Conservation (phyloP, 2,113 vertebrate genomes). For the Paralichthys olivaceus region DNA sequence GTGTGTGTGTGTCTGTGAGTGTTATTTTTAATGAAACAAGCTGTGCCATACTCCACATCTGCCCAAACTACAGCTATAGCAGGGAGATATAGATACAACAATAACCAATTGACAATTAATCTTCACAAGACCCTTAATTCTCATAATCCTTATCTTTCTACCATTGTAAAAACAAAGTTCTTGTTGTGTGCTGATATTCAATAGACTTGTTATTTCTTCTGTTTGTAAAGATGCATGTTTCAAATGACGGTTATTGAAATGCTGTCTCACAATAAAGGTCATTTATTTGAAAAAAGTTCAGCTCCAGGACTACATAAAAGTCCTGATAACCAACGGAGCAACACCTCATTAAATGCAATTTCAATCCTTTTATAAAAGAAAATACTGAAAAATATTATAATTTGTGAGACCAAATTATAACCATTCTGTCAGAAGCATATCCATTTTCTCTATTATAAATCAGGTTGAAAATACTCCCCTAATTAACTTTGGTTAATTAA, state of each 20-base stretch:
- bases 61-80: not conserved
- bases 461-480: not conserved
- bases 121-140: too few relatives aligned
- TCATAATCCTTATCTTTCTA: not conserved
- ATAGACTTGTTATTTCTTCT: conserved; percentile 1
- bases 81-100: not conserved
- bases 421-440: not conserved
- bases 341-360: not conserved
- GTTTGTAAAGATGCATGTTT: conserved; percentile 30
- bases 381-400: not conserved
- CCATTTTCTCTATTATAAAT: not conserved
- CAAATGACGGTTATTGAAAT: conserved; percentile 52
- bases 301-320: not conserved
- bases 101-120: not conserved
- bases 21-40: not conserved
- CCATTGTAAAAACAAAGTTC: not conserved
- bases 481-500: not conserved
- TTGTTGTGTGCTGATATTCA: not conserved
- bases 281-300: conserved; percentile 23
- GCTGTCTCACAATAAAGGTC: conserved; percentile 55
- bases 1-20: not conserved
- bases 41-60: not conserved
- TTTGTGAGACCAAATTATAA: not conserved
- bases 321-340: not conserved
- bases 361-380: conserved; percentile 1